These are phyloP conservation scores for Candoia aspera DNA, from an alignment of 2,113 vertebrate genomes.

Conservation along the genomic window DNA sequence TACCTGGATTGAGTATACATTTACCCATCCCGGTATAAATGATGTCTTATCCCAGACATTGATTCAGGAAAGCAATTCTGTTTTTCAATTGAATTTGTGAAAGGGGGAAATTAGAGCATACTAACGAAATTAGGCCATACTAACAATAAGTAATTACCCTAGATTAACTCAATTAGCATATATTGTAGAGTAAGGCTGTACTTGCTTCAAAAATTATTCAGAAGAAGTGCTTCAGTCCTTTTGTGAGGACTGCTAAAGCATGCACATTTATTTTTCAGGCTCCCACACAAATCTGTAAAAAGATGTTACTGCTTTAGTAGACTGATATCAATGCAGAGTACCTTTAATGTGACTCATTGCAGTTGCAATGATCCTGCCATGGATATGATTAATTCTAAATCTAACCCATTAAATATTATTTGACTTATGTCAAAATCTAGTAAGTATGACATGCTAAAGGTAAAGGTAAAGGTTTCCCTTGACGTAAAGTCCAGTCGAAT, in stretches of 20 bases:
- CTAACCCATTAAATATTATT: not conserved
- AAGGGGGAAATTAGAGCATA: not conserved
- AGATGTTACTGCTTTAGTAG: not conserved
- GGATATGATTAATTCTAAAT: not conserved
- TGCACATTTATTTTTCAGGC: not conserved
- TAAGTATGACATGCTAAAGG: not conserved
- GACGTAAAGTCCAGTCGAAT: no score
- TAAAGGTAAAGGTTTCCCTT: no score
- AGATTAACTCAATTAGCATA: not conserved
- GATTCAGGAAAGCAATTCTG: not conserved
- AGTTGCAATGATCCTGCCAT: not conserved
- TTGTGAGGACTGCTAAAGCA: not conserved
- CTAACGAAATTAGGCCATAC: no score
- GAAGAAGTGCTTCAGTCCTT: not conserved
- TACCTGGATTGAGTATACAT: not conserved
- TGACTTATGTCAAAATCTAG: not conserved
- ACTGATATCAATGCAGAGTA: not conserved
- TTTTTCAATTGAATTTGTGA: not conserved
- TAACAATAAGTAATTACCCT: not conserved
- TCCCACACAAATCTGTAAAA: not conserved
- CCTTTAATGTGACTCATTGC: not conserved
- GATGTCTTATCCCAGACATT: not conserved
- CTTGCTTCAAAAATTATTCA: not conserved
- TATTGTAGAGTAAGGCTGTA: not conserved
- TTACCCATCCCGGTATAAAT: not conserved